These are phyloP conservation scores for Drosophila nigrodunni DNA, from an alignment of 1,140 invertebrate genomes.

Conservation along the genomic window DNA sequence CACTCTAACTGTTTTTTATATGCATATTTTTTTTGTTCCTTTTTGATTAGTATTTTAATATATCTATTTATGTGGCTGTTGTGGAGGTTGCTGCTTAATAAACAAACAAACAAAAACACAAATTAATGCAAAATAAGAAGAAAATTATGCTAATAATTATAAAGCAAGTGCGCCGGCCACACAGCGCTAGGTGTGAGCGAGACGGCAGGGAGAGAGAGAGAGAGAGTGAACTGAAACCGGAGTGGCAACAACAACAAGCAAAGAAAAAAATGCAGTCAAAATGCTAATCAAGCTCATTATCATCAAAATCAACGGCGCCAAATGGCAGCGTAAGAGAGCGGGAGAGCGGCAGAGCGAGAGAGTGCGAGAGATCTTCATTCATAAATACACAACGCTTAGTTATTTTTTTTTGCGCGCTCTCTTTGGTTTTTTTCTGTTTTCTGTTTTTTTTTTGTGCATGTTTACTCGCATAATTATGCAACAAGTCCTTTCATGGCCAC, in stretches of 20 bases:
- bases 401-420: conserved; percentile 45
- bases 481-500: conserved; percentile 76
- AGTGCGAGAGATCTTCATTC: conserved; percentile 70
- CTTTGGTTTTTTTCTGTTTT: conserved; percentile 34
- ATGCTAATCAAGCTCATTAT: conserved; percentile 83
- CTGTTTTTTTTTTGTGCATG: conserved; percentile 30
- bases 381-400: conserved; percentile 79
- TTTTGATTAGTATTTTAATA: background rate
- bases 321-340: conserved; percentile 28
- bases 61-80: conserved; percentile 15
- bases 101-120: conserved; percentile 32
- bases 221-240: conserved; percentile 13
- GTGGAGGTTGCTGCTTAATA: conserved; percentile 17
- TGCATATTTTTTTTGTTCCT: background rate
- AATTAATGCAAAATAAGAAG: conserved; percentile 77
- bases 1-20: background rate
- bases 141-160: conserved; percentile 83
- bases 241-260: conserved; percentile 7
- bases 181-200: conserved; percentile 30
- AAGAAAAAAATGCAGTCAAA: conserved; percentile 70
- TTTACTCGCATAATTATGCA: conserved; percentile 82
- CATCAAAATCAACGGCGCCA: conserved; percentile 74
- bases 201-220: conserved; percentile 23
- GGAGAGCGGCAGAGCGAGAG: conserved; percentile 17
- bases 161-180: conserved; percentile 64